A percentile compares a stretch with the other conserved stretches of the same genome.
phyloP scores from a whole-genome alignment of 2,888 invertebrate genomes.

The Limenitis camilla region DNA sequence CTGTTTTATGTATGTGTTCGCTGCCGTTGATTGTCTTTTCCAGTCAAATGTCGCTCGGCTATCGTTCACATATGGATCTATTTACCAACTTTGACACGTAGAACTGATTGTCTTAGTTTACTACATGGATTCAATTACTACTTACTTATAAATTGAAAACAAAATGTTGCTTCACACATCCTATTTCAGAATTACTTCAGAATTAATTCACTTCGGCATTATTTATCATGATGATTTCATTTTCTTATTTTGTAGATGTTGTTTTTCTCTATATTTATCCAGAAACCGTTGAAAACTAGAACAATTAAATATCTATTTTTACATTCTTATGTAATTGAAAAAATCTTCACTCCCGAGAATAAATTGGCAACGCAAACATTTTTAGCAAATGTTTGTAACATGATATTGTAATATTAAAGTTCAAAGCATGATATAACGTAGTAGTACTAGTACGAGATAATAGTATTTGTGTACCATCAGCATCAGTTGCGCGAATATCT shows the following conservation, averaged over 20 bases:
- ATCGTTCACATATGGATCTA: conserved; percentile 11
- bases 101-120: not conserved
- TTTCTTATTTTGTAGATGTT: not conserved
- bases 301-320: conserved; percentile 1
- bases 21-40: conserved; percentile 38
- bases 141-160: not conserved
- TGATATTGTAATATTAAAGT: not conserved
- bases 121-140: not conserved
- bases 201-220: not conserved
- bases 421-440: not conserved
- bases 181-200: not conserved
- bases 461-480: conserved; percentile 14
- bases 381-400: not conserved
- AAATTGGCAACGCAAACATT: conserved; percentile 10
- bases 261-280: not conserved
- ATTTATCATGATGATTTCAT: not conserved
- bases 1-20: conserved; percentile 58
- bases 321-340: conserved; percentile 1
- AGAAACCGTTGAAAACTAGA: conserved; percentile 1
- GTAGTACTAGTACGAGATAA: not conserved
- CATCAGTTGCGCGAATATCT: conserved; percentile 13
- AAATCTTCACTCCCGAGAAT: not conserved
- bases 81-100: conserved; percentile 15
- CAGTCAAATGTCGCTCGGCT: conserved; percentile 6
- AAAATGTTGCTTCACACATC: not conserved